These are phyloP conservation scores for Gymnothorax reevesii DNA, from an alignment of 2,797 vertebrate genomes.

Conservation along the genomic window DNA sequence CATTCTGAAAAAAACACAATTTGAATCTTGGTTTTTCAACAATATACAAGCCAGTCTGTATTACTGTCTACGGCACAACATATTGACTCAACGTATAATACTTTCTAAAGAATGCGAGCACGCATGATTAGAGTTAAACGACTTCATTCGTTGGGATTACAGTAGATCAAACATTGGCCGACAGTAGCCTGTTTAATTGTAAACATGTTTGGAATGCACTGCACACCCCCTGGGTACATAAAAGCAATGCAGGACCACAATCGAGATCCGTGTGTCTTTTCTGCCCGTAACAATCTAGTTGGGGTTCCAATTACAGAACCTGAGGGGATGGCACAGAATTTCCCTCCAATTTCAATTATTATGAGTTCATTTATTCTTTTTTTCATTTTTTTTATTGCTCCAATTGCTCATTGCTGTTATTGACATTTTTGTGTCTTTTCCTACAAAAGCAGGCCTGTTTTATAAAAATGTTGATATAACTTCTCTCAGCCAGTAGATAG, in stretches of 20 bases:
- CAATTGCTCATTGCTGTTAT: neutral
- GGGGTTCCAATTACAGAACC: neutral
- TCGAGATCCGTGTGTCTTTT: neutral
- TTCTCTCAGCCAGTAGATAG: neutral
- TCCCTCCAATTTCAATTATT: conserved; percentile 52
- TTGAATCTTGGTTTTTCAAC: neutral
- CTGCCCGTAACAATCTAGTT: neutral
- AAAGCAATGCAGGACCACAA: neutral
- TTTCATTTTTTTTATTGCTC: conserved; percentile 55
- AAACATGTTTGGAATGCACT: conserved; percentile 38
- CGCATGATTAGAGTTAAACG: conserved; percentile 28
- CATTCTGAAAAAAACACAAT: neutral
- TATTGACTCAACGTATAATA: neutral
- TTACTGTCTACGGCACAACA: neutral
- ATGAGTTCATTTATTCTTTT: conserved; percentile 48
- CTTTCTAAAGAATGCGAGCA: neutral
- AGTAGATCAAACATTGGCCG: conserved; percentile 40
- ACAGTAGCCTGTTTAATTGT: conserved; percentile 47
- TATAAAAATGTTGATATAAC: conserved; percentile 15
- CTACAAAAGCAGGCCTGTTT: conserved; percentile 4
- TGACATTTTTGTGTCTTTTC: neutral
- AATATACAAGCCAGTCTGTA: neutral
- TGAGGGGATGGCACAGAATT: conserved; percentile 47
- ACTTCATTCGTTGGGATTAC: conserved; percentile 26
- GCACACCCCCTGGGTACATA: conserved; percentile 3